Conservation (phyloP, 2,888 invertebrate genomes). For the Drosophila paramelanica region DNA sequence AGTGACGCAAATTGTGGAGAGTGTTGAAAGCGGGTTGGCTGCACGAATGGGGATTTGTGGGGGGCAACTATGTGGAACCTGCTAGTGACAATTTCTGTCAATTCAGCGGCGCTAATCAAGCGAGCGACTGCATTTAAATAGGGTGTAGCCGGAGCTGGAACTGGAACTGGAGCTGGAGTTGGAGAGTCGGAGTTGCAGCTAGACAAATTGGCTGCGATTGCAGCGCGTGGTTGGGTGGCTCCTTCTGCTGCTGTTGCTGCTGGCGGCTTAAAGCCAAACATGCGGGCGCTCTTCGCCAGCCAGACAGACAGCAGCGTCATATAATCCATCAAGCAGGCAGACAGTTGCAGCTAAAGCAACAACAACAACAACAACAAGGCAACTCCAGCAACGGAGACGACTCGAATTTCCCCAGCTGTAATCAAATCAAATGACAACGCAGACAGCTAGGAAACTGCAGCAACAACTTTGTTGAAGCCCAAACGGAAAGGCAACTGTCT, state of each 20-base stretch:
- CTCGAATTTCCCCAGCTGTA: conserved; percentile 65
- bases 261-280: conserved; percentile 55
- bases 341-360: conserved; percentile 55
- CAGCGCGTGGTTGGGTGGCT: conserved; percentile 16
- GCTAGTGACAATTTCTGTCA: conserved; percentile 75
- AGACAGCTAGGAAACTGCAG: conserved; percentile 53
- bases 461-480: conserved; percentile 40
- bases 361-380: conserved; percentile 1
- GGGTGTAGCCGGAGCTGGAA: conserved; percentile 18
- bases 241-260: neutral
- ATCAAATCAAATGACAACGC: conserved; percentile 75
- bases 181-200: conserved; percentile 5
- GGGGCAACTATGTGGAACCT: conserved; percentile 1
- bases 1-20: conserved; percentile 68
- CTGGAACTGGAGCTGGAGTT: neutral
- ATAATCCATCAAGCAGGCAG: conserved; percentile 71
- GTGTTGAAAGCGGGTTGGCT: conserved; percentile 24
- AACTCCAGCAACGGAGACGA: conserved; percentile 34
- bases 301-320: conserved; percentile 45
- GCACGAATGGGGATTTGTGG: neutral
- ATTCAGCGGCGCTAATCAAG: conserved; percentile 79
- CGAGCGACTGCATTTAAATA: conserved; percentile 65
- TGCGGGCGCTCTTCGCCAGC: conserved; percentile 51
- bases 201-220: conserved; percentile 73
- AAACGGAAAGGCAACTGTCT: conserved; percentile 53